These are phyloP conservation scores for Chrysopa pallens DNA, from an alignment of 1,140 invertebrate genomes.

Conservation along the genomic window DNA sequence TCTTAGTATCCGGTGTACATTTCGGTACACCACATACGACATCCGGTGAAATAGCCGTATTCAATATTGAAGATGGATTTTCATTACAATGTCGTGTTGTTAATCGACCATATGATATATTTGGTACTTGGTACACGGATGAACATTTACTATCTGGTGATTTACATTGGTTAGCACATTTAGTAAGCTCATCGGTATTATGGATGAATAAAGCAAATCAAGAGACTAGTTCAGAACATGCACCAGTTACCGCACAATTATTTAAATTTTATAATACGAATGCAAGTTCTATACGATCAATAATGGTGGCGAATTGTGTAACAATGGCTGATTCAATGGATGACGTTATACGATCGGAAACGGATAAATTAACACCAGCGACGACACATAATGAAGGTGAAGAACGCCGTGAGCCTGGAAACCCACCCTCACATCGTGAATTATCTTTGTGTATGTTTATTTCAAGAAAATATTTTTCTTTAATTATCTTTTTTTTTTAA, in stretches of 20 bases:
- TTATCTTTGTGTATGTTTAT: slow-evolving; percentile 10
- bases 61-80: slow-evolving; percentile 52
- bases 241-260: slow-evolving; percentile 60
- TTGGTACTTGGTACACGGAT: slow-evolving; percentile 79
- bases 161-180: slow-evolving; percentile 58
- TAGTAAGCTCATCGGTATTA: slow-evolving; percentile 59
- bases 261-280: slow-evolving; percentile 65
- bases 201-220: slow-evolving; percentile 77
- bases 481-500: no score
- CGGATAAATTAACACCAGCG: slow-evolving; percentile 16
- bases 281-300: slow-evolving; percentile 58
- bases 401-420: slow-evolving; percentile 23
- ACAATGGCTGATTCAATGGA: slow-evolving; percentile 2
- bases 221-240: slow-evolving; percentile 60
- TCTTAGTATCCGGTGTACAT: slow-evolving; percentile 74
- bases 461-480: no score
- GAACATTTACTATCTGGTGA: slow-evolving; percentile 65
- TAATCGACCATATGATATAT: slow-evolving; percentile 80
- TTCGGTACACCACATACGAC: slow-evolving; percentile 63
- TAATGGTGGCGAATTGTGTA: slow-evolving; percentile 54
- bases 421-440: slow-evolving; percentile 32
- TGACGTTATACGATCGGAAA: slow-evolving; percentile 12
- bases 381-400: slow-evolving; percentile 16
- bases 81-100: slow-evolving; percentile 60
- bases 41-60: slow-evolving; percentile 77